phyloP scores from a whole-genome alignment of 1,140 invertebrate species.

The Schlechtendalia chinensis region DNA sequence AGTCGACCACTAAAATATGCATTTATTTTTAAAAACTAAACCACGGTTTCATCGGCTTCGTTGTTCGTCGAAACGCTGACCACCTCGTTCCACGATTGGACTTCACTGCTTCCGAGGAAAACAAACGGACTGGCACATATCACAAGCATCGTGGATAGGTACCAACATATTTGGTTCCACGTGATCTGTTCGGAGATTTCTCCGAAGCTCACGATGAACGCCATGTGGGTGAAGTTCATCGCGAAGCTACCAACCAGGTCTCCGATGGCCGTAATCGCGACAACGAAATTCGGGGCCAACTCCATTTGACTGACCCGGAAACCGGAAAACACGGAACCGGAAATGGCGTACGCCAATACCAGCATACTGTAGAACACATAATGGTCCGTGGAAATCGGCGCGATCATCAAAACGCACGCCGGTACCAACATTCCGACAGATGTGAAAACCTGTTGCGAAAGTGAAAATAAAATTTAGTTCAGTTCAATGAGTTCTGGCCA shows the following conservation, averaged over 20 bases:
- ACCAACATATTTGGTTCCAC: slow-evolving; percentile 4
- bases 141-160: not conserved
- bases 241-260: slow-evolving; percentile 4
- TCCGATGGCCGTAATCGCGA: not conserved
- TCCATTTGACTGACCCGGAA: slow-evolving; percentile 33
- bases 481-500: too few relatives aligned
- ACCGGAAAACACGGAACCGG: slow-evolving; percentile 33
- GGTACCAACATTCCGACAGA: slow-evolving; percentile 4
- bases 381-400: not conserved
- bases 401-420: not conserved
- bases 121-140: not conserved
- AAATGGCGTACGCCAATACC: not conserved
- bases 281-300: slow-evolving; percentile 24
- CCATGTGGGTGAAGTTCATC: not conserved
- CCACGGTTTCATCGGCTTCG: too few relatives aligned
- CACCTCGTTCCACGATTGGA: slow-evolving; percentile 24
- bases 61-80: too few relatives aligned
- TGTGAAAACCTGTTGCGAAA: not conserved
- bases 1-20: too few relatives aligned
- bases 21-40: too few relatives aligned
- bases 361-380: not conserved
- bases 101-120: not conserved
- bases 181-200: not conserved
- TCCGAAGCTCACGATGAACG: not conserved
- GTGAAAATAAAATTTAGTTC: too few relatives aligned